Percentiles rank a stretch among this genome's conserved stretches.
These are phyloP conservation scores for Tenualosa thibaudeaui DNA, from an alignment of 2,797 vertebrate species.

Conservation along the genomic window DNA sequence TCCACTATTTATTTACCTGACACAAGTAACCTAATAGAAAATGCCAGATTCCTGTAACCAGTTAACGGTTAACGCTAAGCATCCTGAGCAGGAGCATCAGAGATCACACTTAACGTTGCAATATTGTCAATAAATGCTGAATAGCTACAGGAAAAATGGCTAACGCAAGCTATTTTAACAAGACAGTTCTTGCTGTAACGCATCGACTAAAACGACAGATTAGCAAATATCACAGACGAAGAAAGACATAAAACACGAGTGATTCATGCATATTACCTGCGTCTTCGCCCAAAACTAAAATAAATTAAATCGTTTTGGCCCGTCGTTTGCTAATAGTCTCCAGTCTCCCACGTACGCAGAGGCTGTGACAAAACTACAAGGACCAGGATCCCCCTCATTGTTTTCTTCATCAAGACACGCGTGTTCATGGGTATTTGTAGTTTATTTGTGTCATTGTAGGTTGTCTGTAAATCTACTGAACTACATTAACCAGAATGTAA, in stretches of 20 bases:
- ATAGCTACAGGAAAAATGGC: neutral
- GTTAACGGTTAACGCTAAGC: neutral
- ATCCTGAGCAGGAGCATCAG: neutral
- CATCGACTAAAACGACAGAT: neutral
- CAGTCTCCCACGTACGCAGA: neutral
- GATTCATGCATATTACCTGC: neutral
- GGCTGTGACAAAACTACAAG: conserved; percentile 43
- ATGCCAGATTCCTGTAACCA: neutral
- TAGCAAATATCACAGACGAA: neutral
- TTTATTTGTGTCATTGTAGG: neutral
- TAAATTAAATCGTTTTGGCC: neutral
- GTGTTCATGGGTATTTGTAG: neutral
- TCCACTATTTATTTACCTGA: neutral
- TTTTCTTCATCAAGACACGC: conserved; percentile 11
- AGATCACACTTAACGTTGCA: too few relatives aligned
- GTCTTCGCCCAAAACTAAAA: neutral
- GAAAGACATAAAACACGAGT: neutral
- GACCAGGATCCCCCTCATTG: conserved; percentile 36
- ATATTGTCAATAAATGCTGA: neutral
- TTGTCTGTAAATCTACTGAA: conserved; percentile 28
- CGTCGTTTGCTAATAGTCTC: neutral
- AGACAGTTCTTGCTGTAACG: neutral
- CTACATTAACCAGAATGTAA: conserved; percentile 60
- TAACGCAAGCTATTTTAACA: neutral
- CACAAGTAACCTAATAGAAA: neutral